Conservation (phyloP, 2,113 vertebrate species). For the Pelecanoides urinatrix region DNA sequence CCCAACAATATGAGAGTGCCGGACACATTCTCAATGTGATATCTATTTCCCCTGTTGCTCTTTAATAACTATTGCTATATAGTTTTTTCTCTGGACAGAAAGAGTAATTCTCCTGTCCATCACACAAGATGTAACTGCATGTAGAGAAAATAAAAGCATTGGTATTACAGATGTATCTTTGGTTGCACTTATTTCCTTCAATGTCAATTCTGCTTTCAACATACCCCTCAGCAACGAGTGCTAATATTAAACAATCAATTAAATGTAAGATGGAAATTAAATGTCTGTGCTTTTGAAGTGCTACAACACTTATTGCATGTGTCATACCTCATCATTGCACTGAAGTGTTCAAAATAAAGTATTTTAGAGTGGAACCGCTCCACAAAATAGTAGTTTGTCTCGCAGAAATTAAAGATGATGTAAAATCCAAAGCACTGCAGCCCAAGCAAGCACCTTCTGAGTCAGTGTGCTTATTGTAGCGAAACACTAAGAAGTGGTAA, state of each 20-base stretch:
- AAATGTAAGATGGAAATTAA: background rate
- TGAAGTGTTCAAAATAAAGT: background rate
- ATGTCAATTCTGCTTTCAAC: background rate
- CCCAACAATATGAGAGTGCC: background rate
- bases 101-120: conserved; percentile 46
- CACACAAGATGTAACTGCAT: background rate
- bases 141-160: conserved; percentile 25
- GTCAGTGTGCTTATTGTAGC: background rate
- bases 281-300: background rate
- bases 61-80: conserved; percentile 53
- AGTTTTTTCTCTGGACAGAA: conserved; percentile 16
- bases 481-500: background rate
- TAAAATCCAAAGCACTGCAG: background rate
- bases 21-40: background rate
- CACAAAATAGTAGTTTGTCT: background rate
- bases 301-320: background rate
- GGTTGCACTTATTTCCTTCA: background rate
- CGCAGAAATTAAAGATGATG: background rate
- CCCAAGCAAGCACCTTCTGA: background rate
- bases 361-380: background rate
- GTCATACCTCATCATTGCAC: background rate
- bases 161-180: background rate
- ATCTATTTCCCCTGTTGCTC: background rate
- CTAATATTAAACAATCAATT: background rate
- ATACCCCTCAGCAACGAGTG: background rate